A percentile compares a stretch with the other conserved stretches of the same genome.
These are phyloP conservation scores for Drosophila suzukii DNA, from an alignment of 1,140 invertebrate genomes.

Conservation along the genomic window DNA sequence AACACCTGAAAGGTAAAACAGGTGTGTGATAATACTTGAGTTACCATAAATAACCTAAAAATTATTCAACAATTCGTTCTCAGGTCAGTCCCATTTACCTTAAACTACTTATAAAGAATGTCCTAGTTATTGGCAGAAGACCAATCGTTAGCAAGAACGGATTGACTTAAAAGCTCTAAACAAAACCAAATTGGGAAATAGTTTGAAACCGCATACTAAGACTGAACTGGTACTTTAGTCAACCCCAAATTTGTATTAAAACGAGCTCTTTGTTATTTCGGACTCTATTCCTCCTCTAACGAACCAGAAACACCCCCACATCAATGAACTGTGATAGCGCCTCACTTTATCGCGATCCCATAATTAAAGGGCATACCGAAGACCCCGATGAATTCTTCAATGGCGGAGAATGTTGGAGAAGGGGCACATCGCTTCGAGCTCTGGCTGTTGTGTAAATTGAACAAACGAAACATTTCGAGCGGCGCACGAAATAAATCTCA, in stretches of 20 bases:
- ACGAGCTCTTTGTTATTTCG: no score
- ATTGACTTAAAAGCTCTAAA: no score
- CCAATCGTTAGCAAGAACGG: no score
- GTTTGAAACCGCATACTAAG: no score
- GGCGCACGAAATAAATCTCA: conserved; percentile 62
- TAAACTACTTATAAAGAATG: neutral
- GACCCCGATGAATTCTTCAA: conserved; percentile 1
- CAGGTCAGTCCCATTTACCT: no score
- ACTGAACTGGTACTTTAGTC: no score
- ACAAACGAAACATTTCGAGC: conserved; percentile 58
- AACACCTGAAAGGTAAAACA: neutral
- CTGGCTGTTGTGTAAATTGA: conserved; percentile 45
- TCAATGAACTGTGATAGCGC: conserved; percentile 19
- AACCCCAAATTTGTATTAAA: no score
- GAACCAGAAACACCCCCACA: neutral
- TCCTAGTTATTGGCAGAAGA: no score
- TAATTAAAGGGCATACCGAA: conserved; percentile 5
- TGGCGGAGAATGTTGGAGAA: conserved; percentile 2
- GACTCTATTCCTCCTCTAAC: no score
- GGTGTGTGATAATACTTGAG: neutral
- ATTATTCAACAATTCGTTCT: no score
- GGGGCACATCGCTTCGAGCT: conserved; percentile 11
- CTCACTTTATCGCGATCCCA: neutral
- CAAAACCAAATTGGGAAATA: no score
- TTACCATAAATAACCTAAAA: neutral